Evolutionary conservation across 2,113 vertebrate genomes (phyloP).

Genomic region (Notothenia coriiceps): DNA sequence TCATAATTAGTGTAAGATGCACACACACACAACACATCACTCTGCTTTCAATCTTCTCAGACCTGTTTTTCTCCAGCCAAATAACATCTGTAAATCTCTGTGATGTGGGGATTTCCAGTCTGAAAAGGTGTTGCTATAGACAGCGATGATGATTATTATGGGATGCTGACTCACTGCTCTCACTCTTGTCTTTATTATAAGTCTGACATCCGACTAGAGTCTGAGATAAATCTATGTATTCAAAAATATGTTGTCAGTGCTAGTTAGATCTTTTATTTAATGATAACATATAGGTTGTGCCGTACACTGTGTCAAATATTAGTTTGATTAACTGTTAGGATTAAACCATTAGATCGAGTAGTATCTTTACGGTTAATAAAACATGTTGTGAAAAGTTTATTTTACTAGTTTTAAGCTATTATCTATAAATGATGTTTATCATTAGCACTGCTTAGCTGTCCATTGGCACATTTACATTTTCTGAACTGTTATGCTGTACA

Average conservation of each 20-base stretch:
- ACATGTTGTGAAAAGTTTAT: not conserved
- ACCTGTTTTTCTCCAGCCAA: slow-evolving; percentile 6
- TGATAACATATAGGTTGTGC: not conserved
- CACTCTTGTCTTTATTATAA: slow-evolving; percentile 22
- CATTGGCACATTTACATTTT: too few species aligned
- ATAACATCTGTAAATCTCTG: slow-evolving; percentile 23
- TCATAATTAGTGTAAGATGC: too few species aligned
- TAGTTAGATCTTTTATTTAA: not conserved
- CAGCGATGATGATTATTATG: slow-evolving; percentile 23
- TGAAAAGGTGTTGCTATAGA: not conserved
- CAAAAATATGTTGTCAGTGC: not conserved
- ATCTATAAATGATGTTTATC: not conserved
- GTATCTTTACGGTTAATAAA: not conserved
- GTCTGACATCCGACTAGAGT: slow-evolving; percentile 28
- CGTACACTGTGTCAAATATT: not conserved
- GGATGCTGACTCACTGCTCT: not conserved
- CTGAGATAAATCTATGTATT: not conserved
- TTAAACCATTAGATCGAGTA: too few species aligned
- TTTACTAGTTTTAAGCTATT: not conserved
- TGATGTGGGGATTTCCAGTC: slow-evolving; percentile 57
- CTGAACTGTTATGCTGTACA: not conserved
- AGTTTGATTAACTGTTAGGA: rapidly evolving
- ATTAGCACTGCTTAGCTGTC: not conserved
- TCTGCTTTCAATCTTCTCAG: not conserved
- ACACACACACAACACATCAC: not conserved